These are phyloP conservation scores for Leptinotarsa undecemlineata DNA, from an alignment of 1,140 invertebrate species.

Conservation along the genomic window DNA sequence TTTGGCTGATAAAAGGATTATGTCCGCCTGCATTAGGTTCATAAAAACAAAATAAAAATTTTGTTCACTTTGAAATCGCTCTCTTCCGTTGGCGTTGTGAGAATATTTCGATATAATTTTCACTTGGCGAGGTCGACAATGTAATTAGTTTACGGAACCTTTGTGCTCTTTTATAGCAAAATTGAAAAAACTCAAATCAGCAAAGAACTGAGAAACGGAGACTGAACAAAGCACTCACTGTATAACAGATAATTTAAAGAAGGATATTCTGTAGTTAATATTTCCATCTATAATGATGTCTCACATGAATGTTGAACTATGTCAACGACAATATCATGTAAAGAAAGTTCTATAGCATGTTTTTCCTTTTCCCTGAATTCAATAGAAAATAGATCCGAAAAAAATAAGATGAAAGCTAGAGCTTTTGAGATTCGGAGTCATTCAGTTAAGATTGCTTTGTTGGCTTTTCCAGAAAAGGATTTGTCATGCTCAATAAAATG, in stretches of 20 bases:
- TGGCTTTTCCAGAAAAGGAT: no score
- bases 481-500: no score
- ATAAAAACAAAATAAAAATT: constrained; percentile 26
- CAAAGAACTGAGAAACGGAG: not conserved
- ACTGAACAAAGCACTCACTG: not conserved
- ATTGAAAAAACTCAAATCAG: not conserved
- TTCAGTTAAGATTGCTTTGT: no score
- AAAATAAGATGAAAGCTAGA: no score
- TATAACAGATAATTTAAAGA: not conserved
- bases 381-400: no score
- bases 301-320: no score
- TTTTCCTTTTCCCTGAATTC: no score
- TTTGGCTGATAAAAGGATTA: constrained; percentile 41
- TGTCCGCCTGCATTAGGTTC: constrained; percentile 30
- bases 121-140: constrained; percentile 13
- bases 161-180: not conserved
- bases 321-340: no score
- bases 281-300: no score
- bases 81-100: constrained; percentile 7
- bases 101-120: constrained; percentile 17
- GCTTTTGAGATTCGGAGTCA: no score
- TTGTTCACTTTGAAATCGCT: constrained; percentile 18
- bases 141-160: constrained; percentile 2
- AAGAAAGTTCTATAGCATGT: no score
- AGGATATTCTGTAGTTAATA: no score